Evolutionary conservation across 2,113 vertebrate genomes (phyloP), one percentile per base, ranked within the genome.

Genomic region (Rhombomys opimus): DNA sequence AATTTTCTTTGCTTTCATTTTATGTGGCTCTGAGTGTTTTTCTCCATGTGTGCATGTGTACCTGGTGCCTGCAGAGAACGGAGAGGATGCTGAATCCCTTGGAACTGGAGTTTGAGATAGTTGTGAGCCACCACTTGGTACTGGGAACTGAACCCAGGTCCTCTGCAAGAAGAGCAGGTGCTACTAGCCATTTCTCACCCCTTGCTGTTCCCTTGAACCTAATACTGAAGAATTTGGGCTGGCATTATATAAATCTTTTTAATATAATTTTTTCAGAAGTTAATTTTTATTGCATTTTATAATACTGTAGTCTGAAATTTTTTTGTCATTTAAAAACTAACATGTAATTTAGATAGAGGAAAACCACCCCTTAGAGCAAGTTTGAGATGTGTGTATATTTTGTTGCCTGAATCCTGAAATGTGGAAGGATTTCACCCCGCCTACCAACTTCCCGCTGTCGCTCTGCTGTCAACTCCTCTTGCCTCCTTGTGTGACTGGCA

Each of bases 251-350:
- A 80, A 63, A 22, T 72, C 4, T 75, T 57, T 87, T 67, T 12
- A 32, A 35, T 22, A 78, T 88, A 20, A 61, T 76, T 93, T 92
- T 91, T 77, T 75, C 76, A 96, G 27, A 84, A 72, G 65, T 75
- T 90, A 14, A 50, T 38, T 92, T 61, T 93, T 93, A 63, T 27
- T 41, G 7, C 86, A 81, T 72, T 52, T 72, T 82, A 75, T 46
- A 38, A 75, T 59, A 35, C 65, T 46, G 46, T 2, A 15, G 67
- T 32, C 46, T 85, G 13, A 92, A 82, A 75, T 52, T 81, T 46
- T 38, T 57, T 30, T 2, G 27, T 35, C 82, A 63, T 17, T 96
- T 50, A 75, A 81, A 89, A 96, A 82, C 68, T 54, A 84, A 84
- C 12, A 13, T 87, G 27, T 70, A 68, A 27, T 91, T 76, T 70